These are phyloP conservation scores for Urocolius indicus DNA, from an alignment of 2,113 vertebrate genomes.

Conservation along the genomic window DNA sequence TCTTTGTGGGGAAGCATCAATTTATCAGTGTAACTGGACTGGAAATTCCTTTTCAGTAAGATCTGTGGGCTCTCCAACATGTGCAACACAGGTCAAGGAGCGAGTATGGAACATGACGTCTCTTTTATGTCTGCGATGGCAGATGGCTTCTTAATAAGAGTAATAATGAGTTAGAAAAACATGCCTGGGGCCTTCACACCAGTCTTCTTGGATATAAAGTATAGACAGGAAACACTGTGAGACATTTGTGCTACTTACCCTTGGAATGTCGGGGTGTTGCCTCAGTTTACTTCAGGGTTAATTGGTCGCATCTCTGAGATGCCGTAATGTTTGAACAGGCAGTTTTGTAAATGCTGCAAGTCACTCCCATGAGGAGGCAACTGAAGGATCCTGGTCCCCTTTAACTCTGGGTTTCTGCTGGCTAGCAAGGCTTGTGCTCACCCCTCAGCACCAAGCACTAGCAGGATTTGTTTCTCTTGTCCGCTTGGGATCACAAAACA, in stretches of 20 bases:
- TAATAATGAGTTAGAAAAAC: not conserved
- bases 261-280: not conserved
- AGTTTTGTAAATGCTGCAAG: not conserved
- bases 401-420: not conserved
- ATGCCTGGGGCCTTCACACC: not conserved
- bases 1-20: not conserved
- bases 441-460: not conserved
- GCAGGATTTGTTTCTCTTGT: not conserved
- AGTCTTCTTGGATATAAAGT: not conserved
- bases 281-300: slow-evolving; percentile 2
- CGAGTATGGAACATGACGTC: not conserved
- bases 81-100: not conserved
- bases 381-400: not conserved
- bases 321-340: not conserved
- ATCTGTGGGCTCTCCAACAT: not conserved
- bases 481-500: not conserved
- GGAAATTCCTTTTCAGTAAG: slow-evolving; percentile 12
- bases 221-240: not conserved
- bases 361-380: not conserved
- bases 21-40: not conserved
- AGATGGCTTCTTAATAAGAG: not conserved
- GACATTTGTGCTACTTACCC: not conserved
- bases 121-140: slow-evolving; percentile 12
- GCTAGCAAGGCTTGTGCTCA: not conserved
- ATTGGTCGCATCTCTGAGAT: not conserved